Percentiles rank a stretch among this genome's conserved stretches.
phyloP scores from a whole-genome alignment of 2,113 vertebrate genomes.

The Deroptyus accipitrinus region DNA sequence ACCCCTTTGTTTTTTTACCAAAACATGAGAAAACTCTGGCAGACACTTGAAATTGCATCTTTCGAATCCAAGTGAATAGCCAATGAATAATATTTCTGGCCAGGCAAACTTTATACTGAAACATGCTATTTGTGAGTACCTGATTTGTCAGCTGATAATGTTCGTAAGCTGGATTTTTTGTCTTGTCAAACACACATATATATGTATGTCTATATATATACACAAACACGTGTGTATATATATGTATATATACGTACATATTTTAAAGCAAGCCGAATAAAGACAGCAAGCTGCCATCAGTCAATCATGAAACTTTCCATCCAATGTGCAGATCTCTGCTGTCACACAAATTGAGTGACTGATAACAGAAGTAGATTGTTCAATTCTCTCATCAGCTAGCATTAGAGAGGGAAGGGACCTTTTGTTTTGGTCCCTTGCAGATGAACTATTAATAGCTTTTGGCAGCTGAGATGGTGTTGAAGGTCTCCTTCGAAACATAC shows the following conservation, averaged over 20 bases:
- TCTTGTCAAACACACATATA: background rate
- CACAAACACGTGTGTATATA: background rate
- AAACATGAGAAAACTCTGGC: background rate
- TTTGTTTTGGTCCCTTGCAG: background rate
- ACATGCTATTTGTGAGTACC: background rate
- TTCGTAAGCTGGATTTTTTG: slow-evolving; percentile 26
- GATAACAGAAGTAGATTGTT: background rate
- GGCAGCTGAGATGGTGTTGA: background rate
- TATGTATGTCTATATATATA: background rate
- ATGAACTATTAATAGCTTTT: background rate
- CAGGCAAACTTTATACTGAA: background rate
- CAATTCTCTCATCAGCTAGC: background rate
- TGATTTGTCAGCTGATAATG: background rate
- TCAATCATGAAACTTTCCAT: slow-evolving; percentile 4
- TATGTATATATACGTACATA: background rate
- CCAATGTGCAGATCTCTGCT: background rate
- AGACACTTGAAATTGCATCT: rapidly evolving
- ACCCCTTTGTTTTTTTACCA: background rate
- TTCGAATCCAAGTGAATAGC: background rate
- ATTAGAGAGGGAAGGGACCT: background rate
- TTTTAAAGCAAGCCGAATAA: slow-evolving; percentile 48
- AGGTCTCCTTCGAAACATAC: background rate
- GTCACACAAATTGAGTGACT: background rate
- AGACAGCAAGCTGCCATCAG: slow-evolving; percentile 4
- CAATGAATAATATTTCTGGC: background rate